Evolutionary conservation across 2,888 invertebrate species (phyloP).

Genomic region (Plagodis pulveraria): DNA sequence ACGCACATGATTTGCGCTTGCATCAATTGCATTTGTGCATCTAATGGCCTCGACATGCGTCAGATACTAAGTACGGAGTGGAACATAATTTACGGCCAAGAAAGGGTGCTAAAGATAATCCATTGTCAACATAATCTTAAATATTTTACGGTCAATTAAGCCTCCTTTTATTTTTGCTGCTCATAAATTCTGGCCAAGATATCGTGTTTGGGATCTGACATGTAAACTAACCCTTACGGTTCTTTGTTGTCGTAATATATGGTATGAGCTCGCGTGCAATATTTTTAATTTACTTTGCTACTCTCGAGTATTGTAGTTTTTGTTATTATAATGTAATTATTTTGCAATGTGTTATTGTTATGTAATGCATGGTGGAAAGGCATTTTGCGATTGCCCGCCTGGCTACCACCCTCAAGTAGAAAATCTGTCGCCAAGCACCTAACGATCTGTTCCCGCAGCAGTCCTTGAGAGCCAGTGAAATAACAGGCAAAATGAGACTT

Average conservation of each 20-base stretch:
- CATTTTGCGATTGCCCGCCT: no score
- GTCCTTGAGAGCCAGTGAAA: no score
- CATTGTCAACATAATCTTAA: slow-evolving; percentile 79
- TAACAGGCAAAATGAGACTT: no score
- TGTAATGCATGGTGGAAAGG: no score
- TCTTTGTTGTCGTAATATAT: slow-evolving; percentile 46
- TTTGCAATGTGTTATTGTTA: no score
- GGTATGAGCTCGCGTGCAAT: slow-evolving; percentile 31
- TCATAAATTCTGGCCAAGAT: slow-evolving; percentile 67
- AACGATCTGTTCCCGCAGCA: no score
- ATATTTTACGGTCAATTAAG: slow-evolving; percentile 75
- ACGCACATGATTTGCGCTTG: slow-evolving; percentile 62
- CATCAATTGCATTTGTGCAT: slow-evolving; percentile 67
- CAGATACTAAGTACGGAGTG: slow-evolving; percentile 56
- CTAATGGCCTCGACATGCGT: slow-evolving; percentile 76
- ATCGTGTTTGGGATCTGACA: slow-evolving; percentile 47
- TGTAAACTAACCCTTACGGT: slow-evolving; percentile 46
- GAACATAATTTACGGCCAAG: slow-evolving; percentile 75
- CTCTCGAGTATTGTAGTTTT: slow-evolving; percentile 17
- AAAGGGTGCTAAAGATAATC: slow-evolving; percentile 70
- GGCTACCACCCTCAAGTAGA: no score
- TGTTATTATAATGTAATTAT: slow-evolving; percentile 20
- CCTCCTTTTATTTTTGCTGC: slow-evolving; percentile 56
- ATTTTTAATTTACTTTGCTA: slow-evolving; percentile 37
- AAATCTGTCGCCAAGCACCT: no score